Base-by-base conservation (phyloP, 2,888 invertebrate species). In the Hyles lineata region DNA sequence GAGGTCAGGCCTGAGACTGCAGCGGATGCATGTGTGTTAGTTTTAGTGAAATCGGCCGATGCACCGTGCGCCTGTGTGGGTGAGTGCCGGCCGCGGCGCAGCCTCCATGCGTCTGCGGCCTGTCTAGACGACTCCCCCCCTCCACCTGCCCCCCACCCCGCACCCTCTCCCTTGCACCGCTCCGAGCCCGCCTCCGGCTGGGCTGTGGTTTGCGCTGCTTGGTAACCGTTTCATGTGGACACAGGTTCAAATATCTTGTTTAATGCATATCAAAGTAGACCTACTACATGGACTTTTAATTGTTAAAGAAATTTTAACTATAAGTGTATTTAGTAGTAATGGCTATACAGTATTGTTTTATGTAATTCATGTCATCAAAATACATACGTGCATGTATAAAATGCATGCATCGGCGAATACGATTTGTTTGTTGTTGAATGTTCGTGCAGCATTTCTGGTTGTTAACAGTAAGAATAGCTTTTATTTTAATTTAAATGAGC, bases 21-120 rank as follows among this genome's bases (percentile, higher is more conserved):
- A 85, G 71, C 76, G 78, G 60, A 71, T 73, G 71, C 72, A 29
- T 75, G 79, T 75, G 80, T 80, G 81, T 85, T 79, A 76, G 74
- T 77, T 77, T 81, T 77, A 83, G 85, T 83, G 87, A 86, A 83
- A 85, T 84, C 86, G 81, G 79, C 82, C 85, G 87, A 85, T 92
- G 92, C 92, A 91, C 82, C 81, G 80, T 70, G 82, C 75, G 82
- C 17, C 60, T 75, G 88, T 90, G 90, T 90, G 92, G 79, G 90
- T 87, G 87, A 79, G 83, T 81, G 79, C 76, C 81, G 82, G 77
- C 75, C 82, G 86, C 90, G 83, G 90, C 92, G 91, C 94, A 93
- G 93, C 93, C 93, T 93, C 93, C 92, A 86, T 88, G 86, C 90
- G 94, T 94, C 94, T 94, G 93, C 92, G 92, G 92, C 91, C 93